Percentiles rank a stretch among this genome's conserved stretches.
phyloP scores from a whole-genome alignment of 1,140 invertebrate genomes.

The Calycopis cecrops region DNA sequence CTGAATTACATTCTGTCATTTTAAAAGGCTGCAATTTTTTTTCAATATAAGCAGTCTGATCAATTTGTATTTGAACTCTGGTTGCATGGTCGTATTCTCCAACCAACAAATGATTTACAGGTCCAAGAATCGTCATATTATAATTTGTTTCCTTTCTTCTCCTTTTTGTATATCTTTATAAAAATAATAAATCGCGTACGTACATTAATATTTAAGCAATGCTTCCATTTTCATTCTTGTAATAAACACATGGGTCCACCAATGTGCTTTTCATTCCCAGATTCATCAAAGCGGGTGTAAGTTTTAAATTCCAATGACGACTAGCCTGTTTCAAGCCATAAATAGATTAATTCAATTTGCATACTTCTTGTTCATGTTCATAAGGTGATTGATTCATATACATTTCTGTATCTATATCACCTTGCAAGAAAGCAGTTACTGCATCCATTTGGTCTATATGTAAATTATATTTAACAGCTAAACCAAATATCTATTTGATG shows the following conservation, averaged over 20 bases:
- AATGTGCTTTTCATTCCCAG: constrained; percentile 26
- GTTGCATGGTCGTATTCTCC: constrained; percentile 34
- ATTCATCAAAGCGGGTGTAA: constrained; percentile 23
- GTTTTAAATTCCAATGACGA: constrained; percentile 38
- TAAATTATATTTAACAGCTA: constrained; percentile 15
- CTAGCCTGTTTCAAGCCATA: constrained; percentile 52
- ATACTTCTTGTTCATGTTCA: constrained; percentile 36
- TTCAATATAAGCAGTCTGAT: constrained; percentile 44
- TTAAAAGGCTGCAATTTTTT: constrained; percentile 43
- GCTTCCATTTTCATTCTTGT: constrained; percentile 25
- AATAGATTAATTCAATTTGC: constrained; percentile 41
- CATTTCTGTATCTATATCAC: constrained; percentile 12
- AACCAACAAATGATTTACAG: constrained; percentile 36
- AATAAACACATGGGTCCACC: constrained; percentile 40
- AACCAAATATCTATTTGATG: constrained; percentile 19
- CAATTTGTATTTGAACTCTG: constrained; percentile 27
- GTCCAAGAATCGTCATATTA: constrained; percentile 26
- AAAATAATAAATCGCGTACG: constrained; percentile 40
- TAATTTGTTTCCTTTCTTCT: constrained; percentile 28
- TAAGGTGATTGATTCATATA: constrained; percentile 43
- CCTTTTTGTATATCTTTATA: constrained; percentile 26
- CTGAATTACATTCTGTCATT: constrained; percentile 47
- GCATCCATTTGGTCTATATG: constrained; percentile 30
- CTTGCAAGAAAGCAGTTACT: constrained; percentile 46
- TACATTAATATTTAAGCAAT: constrained; percentile 34